These are phyloP conservation scores for Xestia ashworthii DNA, from an alignment of 2,888 invertebrate species.

Conservation along the genomic window DNA sequence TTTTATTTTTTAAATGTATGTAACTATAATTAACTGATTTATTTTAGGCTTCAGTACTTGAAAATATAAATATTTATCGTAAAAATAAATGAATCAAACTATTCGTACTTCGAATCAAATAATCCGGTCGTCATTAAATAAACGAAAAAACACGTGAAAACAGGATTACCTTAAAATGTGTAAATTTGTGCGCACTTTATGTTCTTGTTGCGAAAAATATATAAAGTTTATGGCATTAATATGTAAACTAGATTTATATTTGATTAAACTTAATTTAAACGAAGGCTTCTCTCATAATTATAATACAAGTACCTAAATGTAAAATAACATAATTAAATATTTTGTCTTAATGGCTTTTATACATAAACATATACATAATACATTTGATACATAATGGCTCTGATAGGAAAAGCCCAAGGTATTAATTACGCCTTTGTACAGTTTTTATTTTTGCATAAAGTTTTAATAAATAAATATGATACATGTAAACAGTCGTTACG, in stretches of 20 bases:
- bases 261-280: neutral
- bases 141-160: neutral
- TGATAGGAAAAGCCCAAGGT: neutral
- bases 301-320: neutral
- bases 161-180: neutral
- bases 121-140: conserved; percentile 3
- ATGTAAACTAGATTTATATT: conserved; percentile 25
- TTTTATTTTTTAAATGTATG: neutral
- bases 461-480: neutral
- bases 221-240: neutral
- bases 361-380: neutral
- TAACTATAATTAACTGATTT: neutral
- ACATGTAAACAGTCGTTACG: neutral
- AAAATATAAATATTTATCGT: neutral
- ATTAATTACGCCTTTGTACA: neutral
- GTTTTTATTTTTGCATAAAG: neutral
- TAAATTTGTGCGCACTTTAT: neutral
- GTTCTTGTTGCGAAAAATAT: neutral
- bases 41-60: neutral
- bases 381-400: neutral
- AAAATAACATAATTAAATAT: neutral
- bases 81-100: neutral
- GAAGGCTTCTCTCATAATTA: neutral
- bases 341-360: conserved; percentile 3
- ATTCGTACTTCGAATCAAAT: neutral